These are phyloP conservation scores for Drosophila truncata DNA, from an alignment of 1,140 invertebrate species.

Conservation along the genomic window DNA sequence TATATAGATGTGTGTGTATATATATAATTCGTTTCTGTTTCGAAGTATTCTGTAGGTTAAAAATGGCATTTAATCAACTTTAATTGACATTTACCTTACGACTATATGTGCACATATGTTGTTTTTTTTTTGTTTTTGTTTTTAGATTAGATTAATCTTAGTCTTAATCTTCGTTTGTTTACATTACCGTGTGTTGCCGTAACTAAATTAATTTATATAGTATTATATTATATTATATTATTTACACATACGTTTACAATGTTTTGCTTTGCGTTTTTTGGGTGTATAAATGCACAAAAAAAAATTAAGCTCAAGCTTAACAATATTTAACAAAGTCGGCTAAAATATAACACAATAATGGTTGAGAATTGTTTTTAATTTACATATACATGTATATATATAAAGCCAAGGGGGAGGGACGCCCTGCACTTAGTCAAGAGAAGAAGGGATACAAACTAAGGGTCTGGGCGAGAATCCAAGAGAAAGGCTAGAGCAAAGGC, in stretches of 20 bases:
- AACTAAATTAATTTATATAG: slow-evolving; percentile 14
- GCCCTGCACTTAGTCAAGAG: slow-evolving; percentile 23
- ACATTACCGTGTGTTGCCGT: slow-evolving; percentile 32
- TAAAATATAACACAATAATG: slow-evolving; percentile 69
- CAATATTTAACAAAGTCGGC: slow-evolving; percentile 75
- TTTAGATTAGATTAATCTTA: slow-evolving; percentile 25
- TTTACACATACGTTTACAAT: slow-evolving; percentile 34
- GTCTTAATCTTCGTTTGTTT: slow-evolving; percentile 8
- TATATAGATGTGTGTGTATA: neutral
- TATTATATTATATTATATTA: slow-evolving; percentile 9
- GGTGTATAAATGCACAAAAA: slow-evolving; percentile 24
- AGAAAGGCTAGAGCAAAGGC: slow-evolving; percentile 20
- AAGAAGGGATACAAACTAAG: slow-evolving; percentile 20
- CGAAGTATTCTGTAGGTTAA: slow-evolving; percentile 42
- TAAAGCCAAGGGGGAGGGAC: neutral
- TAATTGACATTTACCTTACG: slow-evolving; percentile 58
- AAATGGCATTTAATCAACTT: slow-evolving; percentile 55
- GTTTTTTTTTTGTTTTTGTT: neutral
- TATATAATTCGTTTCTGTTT: slow-evolving; percentile 40
- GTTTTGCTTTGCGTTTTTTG: slow-evolving; percentile 20
- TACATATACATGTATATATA: slow-evolving; percentile 2
- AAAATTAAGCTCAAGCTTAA: slow-evolving; percentile 57
- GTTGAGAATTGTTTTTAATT: slow-evolving; percentile 54
- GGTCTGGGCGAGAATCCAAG: slow-evolving; percentile 14
- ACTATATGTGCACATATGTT: slow-evolving; percentile 59